Evolutionary conservation across 2,797 vertebrate species (phyloP).

Genomic region (Kryptopterus vitreolus): DNA sequence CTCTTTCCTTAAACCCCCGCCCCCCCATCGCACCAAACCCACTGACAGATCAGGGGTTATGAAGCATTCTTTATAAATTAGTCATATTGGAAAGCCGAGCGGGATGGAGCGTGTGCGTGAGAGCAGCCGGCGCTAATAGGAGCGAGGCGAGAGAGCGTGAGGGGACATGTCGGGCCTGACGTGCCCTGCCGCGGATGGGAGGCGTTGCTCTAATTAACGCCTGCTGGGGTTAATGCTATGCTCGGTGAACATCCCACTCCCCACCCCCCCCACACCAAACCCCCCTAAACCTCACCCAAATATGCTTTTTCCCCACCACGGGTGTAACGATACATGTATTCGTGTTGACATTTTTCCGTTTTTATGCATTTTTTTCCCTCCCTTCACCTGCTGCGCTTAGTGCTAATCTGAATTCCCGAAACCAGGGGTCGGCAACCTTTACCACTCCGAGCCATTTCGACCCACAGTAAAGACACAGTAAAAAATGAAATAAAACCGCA

Average conservation of each 20-base stretch:
- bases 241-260: constrained; percentile 53
- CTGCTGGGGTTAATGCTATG: constrained; percentile 74
- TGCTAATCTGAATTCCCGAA: no score
- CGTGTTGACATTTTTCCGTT: no score
- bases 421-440: no score
- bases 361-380: no score
- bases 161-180: constrained; percentile 72
- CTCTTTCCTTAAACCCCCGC: constrained; percentile 66
- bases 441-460: no score
- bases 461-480: no score
- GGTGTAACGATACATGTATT: no score
- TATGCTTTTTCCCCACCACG: constrained; percentile 37
- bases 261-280: constrained; percentile 41
- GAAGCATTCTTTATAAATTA: constrained; percentile 75
- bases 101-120: constrained; percentile 60
- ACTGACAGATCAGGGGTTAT: constrained; percentile 58
- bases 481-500: no score
- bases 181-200: constrained; percentile 65
- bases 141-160: constrained; percentile 67
- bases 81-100: constrained; percentile 66
- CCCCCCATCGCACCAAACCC: constrained; percentile 62
- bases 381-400: no score
- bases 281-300: constrained; percentile 51
- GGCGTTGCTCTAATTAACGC: constrained; percentile 73
- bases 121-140: constrained; percentile 54